phyloP scores from a whole-genome alignment of 2,888 invertebrate genomes.

The Cerceris ruficornis region DNA sequence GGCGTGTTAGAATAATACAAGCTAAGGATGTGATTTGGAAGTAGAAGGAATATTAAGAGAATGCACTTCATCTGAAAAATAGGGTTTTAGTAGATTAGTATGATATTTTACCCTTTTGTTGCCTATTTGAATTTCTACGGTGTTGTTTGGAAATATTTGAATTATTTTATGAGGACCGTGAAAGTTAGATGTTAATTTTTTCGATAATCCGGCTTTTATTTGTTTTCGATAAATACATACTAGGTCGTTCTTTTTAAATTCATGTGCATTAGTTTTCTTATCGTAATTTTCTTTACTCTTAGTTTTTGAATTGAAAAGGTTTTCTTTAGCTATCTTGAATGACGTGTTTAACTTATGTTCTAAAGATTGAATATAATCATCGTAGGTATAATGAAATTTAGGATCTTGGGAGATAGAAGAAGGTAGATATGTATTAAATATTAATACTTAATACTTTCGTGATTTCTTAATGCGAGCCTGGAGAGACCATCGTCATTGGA shows the following conservation, averaged over 20 bases:
- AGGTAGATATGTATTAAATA: constrained; percentile 15
- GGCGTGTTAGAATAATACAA: neutral
- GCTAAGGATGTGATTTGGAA: neutral
- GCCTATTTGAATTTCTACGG: constrained; percentile 17
- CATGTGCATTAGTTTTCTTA: neutral
- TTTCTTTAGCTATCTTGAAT: constrained; percentile 17
- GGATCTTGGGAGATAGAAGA: constrained; percentile 1
- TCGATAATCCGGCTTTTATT: neutral
- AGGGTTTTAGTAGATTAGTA: constrained; percentile 15
- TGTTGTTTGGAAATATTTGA: constrained; percentile 1
- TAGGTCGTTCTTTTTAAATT: constrained; percentile 5
- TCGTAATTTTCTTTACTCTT: constrained; percentile 13
- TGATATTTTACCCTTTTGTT: constrained; percentile 11
- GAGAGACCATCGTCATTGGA: constrained; percentile 24
- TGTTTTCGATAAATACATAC: constrained; percentile 11
- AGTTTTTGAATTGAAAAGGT: neutral
- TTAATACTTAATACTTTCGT: constrained; percentile 1
- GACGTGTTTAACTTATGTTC: constrained; percentile 19
- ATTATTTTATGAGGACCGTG: constrained; percentile 15
- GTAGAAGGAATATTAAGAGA: constrained; percentile 8
- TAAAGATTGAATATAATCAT: constrained; percentile 5
- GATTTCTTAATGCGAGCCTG: neutral
- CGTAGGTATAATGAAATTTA: constrained; percentile 6
- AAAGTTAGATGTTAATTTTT: constrained; percentile 15
- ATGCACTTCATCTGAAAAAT: constrained; percentile 11